A percentile compares a stretch with the other conserved stretches of the same genome.
phyloP scores from a whole-genome alignment of 2,797 vertebrate species.

The Poliocrania exsul region DNA sequence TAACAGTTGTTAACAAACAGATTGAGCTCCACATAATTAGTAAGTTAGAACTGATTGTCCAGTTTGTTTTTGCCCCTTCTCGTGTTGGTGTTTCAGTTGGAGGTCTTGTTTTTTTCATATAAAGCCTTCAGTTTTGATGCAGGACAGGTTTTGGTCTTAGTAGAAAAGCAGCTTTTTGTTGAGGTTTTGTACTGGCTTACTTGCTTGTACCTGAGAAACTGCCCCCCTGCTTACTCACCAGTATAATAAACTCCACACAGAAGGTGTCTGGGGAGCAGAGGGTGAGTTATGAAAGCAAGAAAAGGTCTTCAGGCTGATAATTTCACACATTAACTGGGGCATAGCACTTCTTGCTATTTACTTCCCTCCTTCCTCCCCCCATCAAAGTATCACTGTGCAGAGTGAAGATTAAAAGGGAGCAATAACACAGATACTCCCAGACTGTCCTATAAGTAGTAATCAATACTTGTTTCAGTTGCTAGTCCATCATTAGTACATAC shows the following conservation, averaged over 20 bases:
- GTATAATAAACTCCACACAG: neutral
- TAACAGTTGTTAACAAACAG: neutral
- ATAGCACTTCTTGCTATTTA: neutral
- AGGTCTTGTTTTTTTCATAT: neutral
- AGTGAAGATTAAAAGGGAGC: neutral
- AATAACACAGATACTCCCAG: neutral
- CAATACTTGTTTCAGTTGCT: neutral
- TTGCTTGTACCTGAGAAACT: neutral
- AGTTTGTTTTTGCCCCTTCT: neutral
- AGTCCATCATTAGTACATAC: neutral
- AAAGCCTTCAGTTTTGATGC: neutral
- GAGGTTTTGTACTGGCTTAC: neutral
- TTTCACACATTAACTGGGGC: neutral
- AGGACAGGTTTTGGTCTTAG: neutral
- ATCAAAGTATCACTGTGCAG: neutral
- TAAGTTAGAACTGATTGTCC: neutral
- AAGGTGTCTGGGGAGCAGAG: neutral
- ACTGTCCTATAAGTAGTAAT: neutral
- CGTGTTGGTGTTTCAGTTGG: neutral
- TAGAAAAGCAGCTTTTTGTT: neutral
- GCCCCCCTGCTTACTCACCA: neutral
- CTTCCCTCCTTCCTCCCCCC: neutral
- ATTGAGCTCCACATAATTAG: neutral
- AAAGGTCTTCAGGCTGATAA: neutral
- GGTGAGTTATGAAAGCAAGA: neutral